Evolutionary conservation across 2,113 vertebrate genomes (phyloP).

Genomic region (Regulus satrapa): DNA sequence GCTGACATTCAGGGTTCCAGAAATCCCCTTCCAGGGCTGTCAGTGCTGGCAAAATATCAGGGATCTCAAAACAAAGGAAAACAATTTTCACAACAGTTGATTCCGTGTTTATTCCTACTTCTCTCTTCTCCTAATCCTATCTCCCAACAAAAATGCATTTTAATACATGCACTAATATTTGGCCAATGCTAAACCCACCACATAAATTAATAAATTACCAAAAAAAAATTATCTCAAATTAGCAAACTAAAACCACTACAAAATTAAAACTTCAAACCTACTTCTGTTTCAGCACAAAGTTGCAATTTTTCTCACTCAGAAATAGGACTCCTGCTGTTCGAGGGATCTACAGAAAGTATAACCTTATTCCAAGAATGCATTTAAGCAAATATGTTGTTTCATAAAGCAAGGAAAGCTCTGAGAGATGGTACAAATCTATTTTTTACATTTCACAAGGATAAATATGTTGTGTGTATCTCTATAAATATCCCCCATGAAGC

Average conservation of each 20-base stretch:
- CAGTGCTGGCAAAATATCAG: background rate
- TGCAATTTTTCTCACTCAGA: background rate
- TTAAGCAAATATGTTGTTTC: background rate
- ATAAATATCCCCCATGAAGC: background rate
- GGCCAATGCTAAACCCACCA: no score
- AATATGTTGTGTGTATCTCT: background rate
- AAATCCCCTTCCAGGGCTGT: background rate
- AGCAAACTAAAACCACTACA: no score
- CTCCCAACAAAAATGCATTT: no score
- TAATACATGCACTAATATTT: no score
- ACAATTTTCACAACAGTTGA: no score
- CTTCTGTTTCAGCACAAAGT: background rate
- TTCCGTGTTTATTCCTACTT: no score
- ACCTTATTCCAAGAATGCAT: background rate
- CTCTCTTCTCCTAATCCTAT: no score
- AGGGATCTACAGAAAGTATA: background rate
- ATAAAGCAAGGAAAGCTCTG: background rate
- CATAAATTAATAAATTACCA: no score
- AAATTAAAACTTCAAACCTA: background rate
- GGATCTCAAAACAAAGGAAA: background rate
- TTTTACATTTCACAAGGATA: background rate
- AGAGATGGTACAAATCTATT: background rate
- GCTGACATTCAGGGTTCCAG: background rate
- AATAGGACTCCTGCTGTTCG: background rate
- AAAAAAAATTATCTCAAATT: no score